Evolutionary conservation across 2,797 vertebrate genomes (phyloP).

Genomic region (Pantherophis vulpinus): DNA sequence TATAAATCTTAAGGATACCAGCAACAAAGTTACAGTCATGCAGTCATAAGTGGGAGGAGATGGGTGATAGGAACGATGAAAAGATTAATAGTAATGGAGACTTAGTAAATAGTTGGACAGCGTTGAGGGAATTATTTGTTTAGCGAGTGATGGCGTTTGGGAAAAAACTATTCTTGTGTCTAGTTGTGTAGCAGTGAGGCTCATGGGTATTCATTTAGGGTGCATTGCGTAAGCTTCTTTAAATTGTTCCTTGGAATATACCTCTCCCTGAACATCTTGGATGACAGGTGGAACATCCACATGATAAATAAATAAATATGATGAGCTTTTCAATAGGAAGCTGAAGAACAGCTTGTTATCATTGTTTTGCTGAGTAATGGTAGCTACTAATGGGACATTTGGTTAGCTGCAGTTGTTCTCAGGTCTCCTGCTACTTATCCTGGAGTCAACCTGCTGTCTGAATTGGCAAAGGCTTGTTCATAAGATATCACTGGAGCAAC

Average conservation of each 20-base stretch:
- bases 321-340: background rate
- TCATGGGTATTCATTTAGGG: background rate
- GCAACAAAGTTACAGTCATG: too few relatives aligned
- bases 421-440: background rate
- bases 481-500: background rate
- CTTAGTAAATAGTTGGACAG: too few relatives aligned
- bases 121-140: too few relatives aligned
- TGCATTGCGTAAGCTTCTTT: background rate
- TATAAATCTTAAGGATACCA: too few relatives aligned
- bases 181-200: background rate
- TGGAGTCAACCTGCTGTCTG: constrained; percentile 2
- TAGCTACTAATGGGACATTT: background rate
- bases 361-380: background rate
- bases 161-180: too few relatives aligned
- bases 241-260: background rate
- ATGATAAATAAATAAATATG: background rate
- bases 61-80: too few relatives aligned
- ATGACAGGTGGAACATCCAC: background rate
- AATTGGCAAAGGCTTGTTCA: constrained; percentile 5
- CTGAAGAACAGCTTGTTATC: background rate
- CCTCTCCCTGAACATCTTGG: background rate
- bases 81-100: too few relatives aligned
- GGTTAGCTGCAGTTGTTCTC: background rate
- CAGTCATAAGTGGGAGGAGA: too few relatives aligned
- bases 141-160: too few relatives aligned